phyloP scores from a whole-genome alignment of 1,140 invertebrate species.

The Procambarus clarkii region DNA sequence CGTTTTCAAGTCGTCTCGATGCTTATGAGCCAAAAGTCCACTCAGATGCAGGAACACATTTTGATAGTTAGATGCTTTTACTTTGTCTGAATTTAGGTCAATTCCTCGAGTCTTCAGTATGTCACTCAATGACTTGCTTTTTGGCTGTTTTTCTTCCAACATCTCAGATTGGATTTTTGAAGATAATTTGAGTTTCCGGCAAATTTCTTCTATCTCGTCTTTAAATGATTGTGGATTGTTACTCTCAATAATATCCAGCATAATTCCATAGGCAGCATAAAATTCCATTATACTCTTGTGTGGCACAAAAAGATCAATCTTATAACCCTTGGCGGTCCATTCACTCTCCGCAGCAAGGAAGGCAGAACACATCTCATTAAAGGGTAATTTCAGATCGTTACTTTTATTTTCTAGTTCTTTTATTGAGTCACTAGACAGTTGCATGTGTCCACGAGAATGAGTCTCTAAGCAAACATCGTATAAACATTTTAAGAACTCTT shows the following conservation, averaged over 20 bases:
- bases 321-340: neutral
- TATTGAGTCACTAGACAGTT: neutral
- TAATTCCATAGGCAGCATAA: constrained; percentile 40
- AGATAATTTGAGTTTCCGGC: too few species aligned
- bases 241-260: neutral
- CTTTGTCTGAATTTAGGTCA: neutral
- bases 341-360: constrained; percentile 32
- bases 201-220: too few species aligned
- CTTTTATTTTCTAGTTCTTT: constrained; percentile 2
- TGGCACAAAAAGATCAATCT: constrained; percentile 22
- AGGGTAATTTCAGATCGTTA: neutral
- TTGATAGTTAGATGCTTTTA: constrained; percentile 23
- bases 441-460: neutral
- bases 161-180: neutral
- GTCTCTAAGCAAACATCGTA: constrained; percentile 19
- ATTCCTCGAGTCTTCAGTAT: neutral
- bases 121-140: neutral
- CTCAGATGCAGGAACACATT: constrained; percentile 42
- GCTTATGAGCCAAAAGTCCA: constrained; percentile 38
- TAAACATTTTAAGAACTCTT: neutral
- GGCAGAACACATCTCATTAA: constrained; percentile 21
- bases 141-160: too few species aligned
- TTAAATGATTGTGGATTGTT: neutral
- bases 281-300: constrained; percentile 62
- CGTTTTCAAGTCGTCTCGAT: neutral